Percentiles rank a stretch among this genome's conserved stretches.
These are phyloP conservation scores for Tuta absoluta DNA, from an alignment of 2,888 invertebrate genomes.

Conservation along the genomic window DNA sequence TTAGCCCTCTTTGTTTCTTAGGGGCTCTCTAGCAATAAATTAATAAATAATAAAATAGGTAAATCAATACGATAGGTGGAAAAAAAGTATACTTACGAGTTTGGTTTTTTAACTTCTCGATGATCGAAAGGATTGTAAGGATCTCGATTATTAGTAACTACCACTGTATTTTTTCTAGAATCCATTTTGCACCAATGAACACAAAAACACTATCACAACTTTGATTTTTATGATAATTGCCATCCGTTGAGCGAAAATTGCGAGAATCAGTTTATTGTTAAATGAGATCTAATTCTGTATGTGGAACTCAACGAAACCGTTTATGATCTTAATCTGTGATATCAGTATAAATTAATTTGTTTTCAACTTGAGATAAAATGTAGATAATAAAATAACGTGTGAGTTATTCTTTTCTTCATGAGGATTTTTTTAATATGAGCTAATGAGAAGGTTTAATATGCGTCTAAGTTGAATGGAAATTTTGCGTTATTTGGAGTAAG, in stretches of 20 bases:
- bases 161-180: background rate
- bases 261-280: background rate
- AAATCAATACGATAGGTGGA: too few relatives aligned
- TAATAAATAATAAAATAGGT: too few relatives aligned
- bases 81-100: slow-evolving; percentile 59
- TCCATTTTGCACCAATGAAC: slow-evolving; percentile 19
- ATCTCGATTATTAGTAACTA: background rate
- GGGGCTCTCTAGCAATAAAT: too few relatives aligned
- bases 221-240: background rate
- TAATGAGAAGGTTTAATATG: background rate
- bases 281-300: background rate
- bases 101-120: slow-evolving; percentile 62
- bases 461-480: background rate
- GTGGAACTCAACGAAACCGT: slow-evolving; percentile 34
- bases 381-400: slow-evolving; percentile 13
- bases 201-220: slow-evolving; percentile 4
- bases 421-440: background rate
- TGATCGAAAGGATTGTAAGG: slow-evolving; percentile 68
- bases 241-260: background rate
- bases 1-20: too few relatives aligned
- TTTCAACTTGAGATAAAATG: slow-evolving; percentile 27
- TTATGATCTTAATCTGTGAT: slow-evolving; percentile 37
- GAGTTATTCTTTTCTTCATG: background rate
- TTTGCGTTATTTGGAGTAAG: background rate
- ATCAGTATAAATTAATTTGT: slow-evolving; percentile 34